Percentiles rank a stretch among this genome's conserved stretches.
Conservation (phyloP, 2,888 invertebrate genomes). For the Sesamia inferens region DNA sequence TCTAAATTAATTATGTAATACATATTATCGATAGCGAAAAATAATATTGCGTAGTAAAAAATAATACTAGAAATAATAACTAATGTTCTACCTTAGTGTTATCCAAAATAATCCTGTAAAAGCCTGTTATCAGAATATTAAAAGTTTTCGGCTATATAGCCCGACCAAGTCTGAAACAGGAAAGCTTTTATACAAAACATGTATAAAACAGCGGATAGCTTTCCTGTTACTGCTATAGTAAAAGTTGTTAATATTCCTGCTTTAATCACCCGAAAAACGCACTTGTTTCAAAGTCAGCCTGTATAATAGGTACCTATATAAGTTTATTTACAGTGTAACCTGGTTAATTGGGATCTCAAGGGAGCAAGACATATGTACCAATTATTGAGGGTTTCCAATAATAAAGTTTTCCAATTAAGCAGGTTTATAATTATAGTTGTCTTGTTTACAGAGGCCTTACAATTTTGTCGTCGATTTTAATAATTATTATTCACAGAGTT, state of each 20-base stretch:
- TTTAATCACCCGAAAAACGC: not conserved
- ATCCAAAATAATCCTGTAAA: slow-evolving; percentile 24
- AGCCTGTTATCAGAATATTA: slow-evolving; percentile 32
- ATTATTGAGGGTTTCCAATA: no score
- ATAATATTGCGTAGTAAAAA: slow-evolving; percentile 1
- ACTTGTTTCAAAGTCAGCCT: not conserved
- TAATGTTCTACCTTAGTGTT: not conserved
- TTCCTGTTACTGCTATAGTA: no score
- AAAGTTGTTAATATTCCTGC: not conserved
- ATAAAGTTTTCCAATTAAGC: no score
- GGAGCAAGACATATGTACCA: no score
- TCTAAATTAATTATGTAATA: no score
- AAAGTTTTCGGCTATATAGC: not conserved
- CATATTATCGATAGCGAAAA: not conserved
- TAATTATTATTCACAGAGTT: no score
- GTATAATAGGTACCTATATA: slow-evolving; percentile 1
- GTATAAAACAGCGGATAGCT: no score
- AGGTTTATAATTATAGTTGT: no score
- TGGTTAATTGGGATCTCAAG: no score
- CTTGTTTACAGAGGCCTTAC: no score
- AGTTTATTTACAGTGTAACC: not conserved
- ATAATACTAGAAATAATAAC: slow-evolving; percentile 1
- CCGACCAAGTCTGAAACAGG: not conserved
- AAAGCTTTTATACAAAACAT: slow-evolving; percentile 6
- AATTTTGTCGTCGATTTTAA: no score